Conservation (phyloP, 2,888 invertebrate genomes). For the Miltochrista miniata region DNA sequence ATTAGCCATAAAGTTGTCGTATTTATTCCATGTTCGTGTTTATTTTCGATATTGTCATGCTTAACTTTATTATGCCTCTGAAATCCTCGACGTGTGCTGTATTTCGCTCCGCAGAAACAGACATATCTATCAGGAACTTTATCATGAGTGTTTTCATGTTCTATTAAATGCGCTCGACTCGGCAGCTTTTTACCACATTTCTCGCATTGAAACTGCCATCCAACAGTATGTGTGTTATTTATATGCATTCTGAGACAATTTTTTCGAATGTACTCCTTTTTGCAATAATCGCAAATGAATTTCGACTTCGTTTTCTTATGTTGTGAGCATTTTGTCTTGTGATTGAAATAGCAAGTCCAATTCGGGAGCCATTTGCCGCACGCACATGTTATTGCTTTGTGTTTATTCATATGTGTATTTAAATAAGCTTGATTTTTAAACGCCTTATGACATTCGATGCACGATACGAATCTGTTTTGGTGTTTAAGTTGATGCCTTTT, state of each 20-base stretch:
- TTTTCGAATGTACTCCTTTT: slow-evolving; percentile 40
- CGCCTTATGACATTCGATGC: slow-evolving; percentile 45
- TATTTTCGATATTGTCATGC: slow-evolving; percentile 14
- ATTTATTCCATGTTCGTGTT: no score
- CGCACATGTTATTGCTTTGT: slow-evolving; percentile 40
- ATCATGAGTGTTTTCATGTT: slow-evolving; percentile 53
- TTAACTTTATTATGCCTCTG: slow-evolving; percentile 42
- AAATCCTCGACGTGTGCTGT: slow-evolving; percentile 50
- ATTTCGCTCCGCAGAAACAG: slow-evolving; percentile 49
- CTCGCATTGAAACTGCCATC: slow-evolving; percentile 44
- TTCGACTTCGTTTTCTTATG: slow-evolving; percentile 5
- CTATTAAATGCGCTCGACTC: slow-evolving; percentile 40
- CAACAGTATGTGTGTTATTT: slow-evolving; percentile 35
- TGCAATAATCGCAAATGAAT: slow-evolving; percentile 57
- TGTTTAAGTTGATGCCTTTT: slow-evolving; percentile 28
- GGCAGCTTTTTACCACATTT: slow-evolving; percentile 52
- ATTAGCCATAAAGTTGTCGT: no score
- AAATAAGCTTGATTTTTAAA: slow-evolving; percentile 36
- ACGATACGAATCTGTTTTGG: slow-evolving; percentile 31
- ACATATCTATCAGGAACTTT: slow-evolving; percentile 45
- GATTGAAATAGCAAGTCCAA: slow-evolving; percentile 44
- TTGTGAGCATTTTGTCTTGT: slow-evolving; percentile 34
- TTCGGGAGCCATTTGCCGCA: slow-evolving; percentile 48
- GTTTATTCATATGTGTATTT: slow-evolving; percentile 41
- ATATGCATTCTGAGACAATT: slow-evolving; percentile 44